Conservation (phyloP, 2,113 vertebrate species). For the Gopherus flavomarginatus region DNA sequence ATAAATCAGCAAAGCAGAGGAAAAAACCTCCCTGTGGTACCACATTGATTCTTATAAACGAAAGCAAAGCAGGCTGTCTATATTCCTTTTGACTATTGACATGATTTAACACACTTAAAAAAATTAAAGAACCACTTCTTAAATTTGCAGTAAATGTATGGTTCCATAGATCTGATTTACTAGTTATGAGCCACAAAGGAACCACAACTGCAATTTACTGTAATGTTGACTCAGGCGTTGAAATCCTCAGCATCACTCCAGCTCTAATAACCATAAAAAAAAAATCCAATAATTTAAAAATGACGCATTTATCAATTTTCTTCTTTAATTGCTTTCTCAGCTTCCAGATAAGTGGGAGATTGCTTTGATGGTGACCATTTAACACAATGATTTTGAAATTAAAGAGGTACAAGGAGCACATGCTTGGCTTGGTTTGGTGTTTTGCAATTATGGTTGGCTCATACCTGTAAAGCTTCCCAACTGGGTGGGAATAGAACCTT, state of each 20-base stretch:
- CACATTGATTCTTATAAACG: constrained; percentile 26
- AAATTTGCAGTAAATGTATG: constrained; percentile 74
- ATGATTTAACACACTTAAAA: constrained; percentile 78
- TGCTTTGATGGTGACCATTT: constrained; percentile 7
- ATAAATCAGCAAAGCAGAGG: neutral
- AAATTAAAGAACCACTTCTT: constrained; percentile 75
- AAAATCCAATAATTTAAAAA: neutral
- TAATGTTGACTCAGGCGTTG: constrained; percentile 13
- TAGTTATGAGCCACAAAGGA: constrained; percentile 55
- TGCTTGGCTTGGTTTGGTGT: neutral
- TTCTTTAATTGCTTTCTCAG: neutral
- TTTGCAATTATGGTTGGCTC: constrained; percentile 29
- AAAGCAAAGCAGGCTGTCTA: constrained; percentile 42
- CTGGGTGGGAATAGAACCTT: neutral
- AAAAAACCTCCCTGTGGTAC: neutral
- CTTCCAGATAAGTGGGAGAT: neutral
- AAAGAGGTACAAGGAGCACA: neutral
- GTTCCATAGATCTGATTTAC: constrained; percentile 77
- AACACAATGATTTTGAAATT: neutral
- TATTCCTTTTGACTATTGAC: constrained; percentile 65
- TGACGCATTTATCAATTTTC: neutral
- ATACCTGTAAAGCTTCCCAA: constrained; percentile 24
- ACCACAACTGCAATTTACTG: constrained; percentile 55
- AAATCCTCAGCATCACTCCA: neutral
- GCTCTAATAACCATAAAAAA: constrained; percentile 3